Evolutionary conservation across 2,888 invertebrate genomes (phyloP), one percentile per base, ranked within the genome.

Genomic region (Dryadula phaetusa): DNA sequence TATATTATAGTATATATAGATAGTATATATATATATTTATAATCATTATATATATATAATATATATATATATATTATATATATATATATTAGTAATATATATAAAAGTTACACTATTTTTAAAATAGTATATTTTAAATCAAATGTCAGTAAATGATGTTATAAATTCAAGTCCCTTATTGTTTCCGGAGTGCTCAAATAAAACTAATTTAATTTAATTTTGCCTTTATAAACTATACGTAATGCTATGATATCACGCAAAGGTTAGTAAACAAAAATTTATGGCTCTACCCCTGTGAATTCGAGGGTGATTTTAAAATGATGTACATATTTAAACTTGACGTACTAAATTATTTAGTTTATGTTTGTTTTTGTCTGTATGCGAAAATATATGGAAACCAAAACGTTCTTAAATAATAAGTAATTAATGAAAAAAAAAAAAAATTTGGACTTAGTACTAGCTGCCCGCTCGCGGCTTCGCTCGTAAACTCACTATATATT

Each of bases 231-330:
- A 66, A 63, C 52, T 63, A 65, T 56, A 47, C 65, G 67, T 70
- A 62, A 70, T 70, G 63, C 61, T 63, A 65, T 62, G 64, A 58
- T 62, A 52, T 37, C 70, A 70, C 70, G 70, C 70, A 61, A 70
- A 60, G 61, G 66, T 63, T 64, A 68, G 63, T 49, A 60, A 58
- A 42, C 56, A 66, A 61, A 66, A 66, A 69, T 70, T 69, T 70
- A 70, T 70, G 1, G 49, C 16, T 52, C 49, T 60, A 44, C 62
- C 62, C 37, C 49, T 64, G 53, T 63, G 66, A 56, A 69, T 52
- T 61, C 44, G 40, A 70, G 63, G 64, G 66, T 64, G 40, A 53
- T 70, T 62, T 64, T 62, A 68, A 62, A 65, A 22, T 22, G 37
- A 56, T 37, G 20, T 14, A 22, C 34, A 37, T 22, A 37, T 40